Evolutionary conservation across 2,113 vertebrate species (phyloP).

Genomic region (Hemicordylus capensis): DNA sequence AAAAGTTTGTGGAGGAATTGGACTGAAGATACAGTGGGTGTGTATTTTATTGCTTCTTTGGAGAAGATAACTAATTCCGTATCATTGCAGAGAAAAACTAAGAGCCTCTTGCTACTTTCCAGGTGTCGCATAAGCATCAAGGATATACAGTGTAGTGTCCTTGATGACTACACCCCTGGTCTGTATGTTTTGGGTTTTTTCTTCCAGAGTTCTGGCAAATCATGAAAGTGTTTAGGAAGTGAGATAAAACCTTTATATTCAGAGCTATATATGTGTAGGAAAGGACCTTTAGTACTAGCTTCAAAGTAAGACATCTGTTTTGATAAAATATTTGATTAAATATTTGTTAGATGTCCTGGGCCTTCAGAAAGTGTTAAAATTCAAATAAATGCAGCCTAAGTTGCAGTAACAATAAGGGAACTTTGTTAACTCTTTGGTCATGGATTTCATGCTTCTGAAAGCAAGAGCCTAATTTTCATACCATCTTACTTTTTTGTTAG

Average conservation of each 20-base stretch:
- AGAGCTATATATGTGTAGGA: neutral
- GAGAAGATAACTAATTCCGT: neutral
- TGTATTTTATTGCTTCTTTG: neutral
- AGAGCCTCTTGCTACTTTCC: neutral
- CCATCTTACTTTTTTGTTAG: neutral
- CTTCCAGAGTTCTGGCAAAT: neutral
- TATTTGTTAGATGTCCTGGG: neutral
- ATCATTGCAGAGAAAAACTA: neutral
- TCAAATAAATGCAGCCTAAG: neutral
- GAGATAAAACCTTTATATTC: neutral
- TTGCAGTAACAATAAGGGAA: neutral
- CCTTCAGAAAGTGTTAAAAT: neutral
- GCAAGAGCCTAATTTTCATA: neutral
- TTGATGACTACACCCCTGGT: neutral
- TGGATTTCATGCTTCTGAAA: neutral
- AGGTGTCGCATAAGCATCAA: neutral
- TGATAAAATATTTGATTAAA: neutral
- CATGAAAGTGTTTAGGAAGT: neutral
- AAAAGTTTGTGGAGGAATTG: neutral
- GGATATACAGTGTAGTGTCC: too few species aligned
- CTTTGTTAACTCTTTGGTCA: neutral
- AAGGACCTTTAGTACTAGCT: neutral
- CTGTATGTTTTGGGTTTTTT: neutral
- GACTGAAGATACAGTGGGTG: neutral
- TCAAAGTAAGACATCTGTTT: neutral